Percentiles rank a stretch among this genome's conserved stretches.
Conservation (phyloP, 2,113 vertebrate species). For the Ctenodactylus gundi region DNA sequence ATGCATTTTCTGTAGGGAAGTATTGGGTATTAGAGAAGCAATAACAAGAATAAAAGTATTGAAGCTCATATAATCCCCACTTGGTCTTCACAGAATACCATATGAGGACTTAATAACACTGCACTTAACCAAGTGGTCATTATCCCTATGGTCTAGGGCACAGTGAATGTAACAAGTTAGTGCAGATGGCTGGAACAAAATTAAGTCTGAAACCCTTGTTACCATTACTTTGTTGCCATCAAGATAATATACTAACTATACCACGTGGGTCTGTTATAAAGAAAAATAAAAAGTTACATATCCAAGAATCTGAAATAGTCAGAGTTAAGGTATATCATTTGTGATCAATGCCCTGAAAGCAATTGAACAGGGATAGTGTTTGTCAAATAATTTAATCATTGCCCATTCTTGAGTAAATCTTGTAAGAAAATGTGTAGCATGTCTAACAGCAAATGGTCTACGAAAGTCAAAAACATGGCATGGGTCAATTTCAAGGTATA, state of each 20-base stretch:
- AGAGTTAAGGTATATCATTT: too few species aligned
- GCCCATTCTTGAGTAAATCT: neutral
- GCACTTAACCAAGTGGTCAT: neutral
- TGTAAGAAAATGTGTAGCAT: neutral
- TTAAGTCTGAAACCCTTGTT: neutral
- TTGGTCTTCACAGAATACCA: neutral
- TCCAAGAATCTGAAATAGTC: neutral
- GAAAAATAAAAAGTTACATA: too few species aligned
- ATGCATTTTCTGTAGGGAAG: neutral
- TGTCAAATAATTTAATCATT: neutral
- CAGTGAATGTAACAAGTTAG: neutral
- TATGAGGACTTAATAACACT: neutral
- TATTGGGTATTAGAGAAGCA: neutral
- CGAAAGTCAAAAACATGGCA: neutral
- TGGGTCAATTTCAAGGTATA: neutral
- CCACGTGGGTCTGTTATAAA: neutral
- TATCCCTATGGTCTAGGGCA: neutral
- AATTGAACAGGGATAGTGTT: neutral
- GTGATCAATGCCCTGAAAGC: neutral
- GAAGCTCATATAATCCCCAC: neutral
- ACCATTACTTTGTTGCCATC: neutral
- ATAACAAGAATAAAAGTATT: neutral
- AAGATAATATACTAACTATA: neutral
- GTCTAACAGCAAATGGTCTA: neutral
- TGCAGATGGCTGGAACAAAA: neutral